A percentile compares a stretch with the other conserved stretches of the same genome.
phyloP scores from a whole-genome alignment of 2,888 invertebrate genomes.

The Athalia circularis region DNA sequence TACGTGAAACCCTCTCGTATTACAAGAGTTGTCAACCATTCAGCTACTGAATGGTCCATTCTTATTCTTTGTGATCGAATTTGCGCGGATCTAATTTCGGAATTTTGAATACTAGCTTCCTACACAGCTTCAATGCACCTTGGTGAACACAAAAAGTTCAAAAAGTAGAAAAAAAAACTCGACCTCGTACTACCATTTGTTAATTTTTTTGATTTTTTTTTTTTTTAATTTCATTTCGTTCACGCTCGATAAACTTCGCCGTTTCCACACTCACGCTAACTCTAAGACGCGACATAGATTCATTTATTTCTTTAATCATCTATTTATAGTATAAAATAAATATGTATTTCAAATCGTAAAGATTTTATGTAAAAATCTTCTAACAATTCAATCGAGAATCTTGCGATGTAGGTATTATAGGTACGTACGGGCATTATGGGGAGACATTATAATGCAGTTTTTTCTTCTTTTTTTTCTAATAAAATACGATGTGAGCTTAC shows the following conservation, averaged over 20 bases:
- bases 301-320: neutral
- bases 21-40: slow-evolving; percentile 39
- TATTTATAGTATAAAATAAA: too few relatives aligned
- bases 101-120: slow-evolving; percentile 25
- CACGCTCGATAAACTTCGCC: slow-evolving; percentile 10
- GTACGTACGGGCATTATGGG: too few relatives aligned
- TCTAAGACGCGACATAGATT: neutral
- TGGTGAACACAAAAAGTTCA: neutral
- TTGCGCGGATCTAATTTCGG: slow-evolving; percentile 43
- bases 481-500: too few relatives aligned
- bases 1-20: slow-evolving; percentile 42
- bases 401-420: too few relatives aligned
- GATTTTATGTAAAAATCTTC: too few relatives aligned
- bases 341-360: too few relatives aligned
- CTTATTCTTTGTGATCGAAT: slow-evolving; percentile 45
- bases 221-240: neutral
- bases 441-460: too few relatives aligned
- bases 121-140: neutral
- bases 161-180: neutral
- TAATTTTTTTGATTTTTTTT: neutral
- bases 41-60: slow-evolving; percentile 40
- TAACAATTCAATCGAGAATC: too few relatives aligned
- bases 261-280: neutral
- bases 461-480: too few relatives aligned
- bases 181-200: neutral